A percentile compares a stretch with the other conserved stretches of the same genome.
These are phyloP conservation scores for Drosophila repletoides DNA, from an alignment of 1,140 invertebrate genomes.

Conservation along the genomic window DNA sequence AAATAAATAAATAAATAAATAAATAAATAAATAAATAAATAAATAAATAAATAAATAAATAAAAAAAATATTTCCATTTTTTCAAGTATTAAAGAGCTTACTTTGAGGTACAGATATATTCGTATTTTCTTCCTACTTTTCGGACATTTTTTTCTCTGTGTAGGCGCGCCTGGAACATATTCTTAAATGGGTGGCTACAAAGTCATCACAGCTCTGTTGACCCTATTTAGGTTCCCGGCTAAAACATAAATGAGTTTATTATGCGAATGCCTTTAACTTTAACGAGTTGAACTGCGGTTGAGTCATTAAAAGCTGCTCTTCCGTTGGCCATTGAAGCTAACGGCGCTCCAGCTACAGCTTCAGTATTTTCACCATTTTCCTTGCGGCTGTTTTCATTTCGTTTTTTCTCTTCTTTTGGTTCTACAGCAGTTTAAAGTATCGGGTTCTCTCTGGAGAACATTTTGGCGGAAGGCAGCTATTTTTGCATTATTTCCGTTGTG, in stretches of 20 bases:
- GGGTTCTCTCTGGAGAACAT: constrained; percentile 52
- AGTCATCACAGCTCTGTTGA: constrained; percentile 22
- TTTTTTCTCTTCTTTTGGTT: too few relatives aligned
- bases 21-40: too few relatives aligned
- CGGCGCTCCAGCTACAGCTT: background rate
- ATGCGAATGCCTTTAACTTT: constrained; percentile 64
- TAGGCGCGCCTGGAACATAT: too few relatives aligned
- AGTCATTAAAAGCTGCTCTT: constrained; percentile 70
- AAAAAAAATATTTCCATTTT: too few relatives aligned
- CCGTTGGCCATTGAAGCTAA: constrained; percentile 5
- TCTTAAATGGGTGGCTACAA: background rate
- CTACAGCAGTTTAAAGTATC: constrained; percentile 59
- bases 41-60: too few relatives aligned
- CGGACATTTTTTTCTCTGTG: too few relatives aligned
- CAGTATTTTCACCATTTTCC: constrained; percentile 31
- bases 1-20: too few relatives aligned
- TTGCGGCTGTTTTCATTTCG: constrained; percentile 30
- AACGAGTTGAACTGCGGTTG: constrained; percentile 66
- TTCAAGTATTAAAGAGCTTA: too few relatives aligned
- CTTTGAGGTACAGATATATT: too few relatives aligned
- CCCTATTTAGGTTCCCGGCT: constrained; percentile 17
- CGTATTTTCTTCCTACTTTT: too few relatives aligned
- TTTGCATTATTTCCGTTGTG: constrained; percentile 74
- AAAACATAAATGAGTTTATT: constrained; percentile 72
- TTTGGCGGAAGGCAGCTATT: constrained; percentile 70